Base-by-base conservation (phyloP, 1,140 invertebrate species). In the Myzus persicae region DNA sequence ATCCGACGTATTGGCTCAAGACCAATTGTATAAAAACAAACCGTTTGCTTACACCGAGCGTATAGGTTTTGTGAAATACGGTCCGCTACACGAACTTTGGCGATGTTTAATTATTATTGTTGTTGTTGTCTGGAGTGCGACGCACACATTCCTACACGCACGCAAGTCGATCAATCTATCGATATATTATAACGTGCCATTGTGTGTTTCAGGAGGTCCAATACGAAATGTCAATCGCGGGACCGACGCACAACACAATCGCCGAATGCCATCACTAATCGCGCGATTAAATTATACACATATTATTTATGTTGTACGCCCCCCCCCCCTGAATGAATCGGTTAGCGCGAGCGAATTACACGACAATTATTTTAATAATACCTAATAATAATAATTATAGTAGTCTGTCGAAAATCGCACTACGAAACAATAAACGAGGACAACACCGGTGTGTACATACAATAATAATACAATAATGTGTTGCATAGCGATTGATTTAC, bases 401-500 rank as follows among this genome's bases (percentile, higher is more conserved):
- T 38, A 84, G 24, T 84, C 38, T 24, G 82, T 31, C 40, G 38
- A 84, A 76, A 76, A 76, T 76, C 59, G 59, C 59, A n/a, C 31
- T n/a, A 76, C 59, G 31, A 20, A n/a, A 84, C 82, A 84, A 26
- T 42, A 40, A 26, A 42, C 40, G 82, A 84, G 82, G 38, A 84
- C 14, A 2, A 76, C n/a, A 6, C 31, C 31, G 14, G 31, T 6
- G n/a, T n/a, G 31, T n/a, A n/a, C 7, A 24, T 7, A n/a, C 20
- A 36, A 51, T 51, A 51, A 42, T 26, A 26, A n/a, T n/a, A n/a
- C n/a, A n/a, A n/a, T n/a, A n/a, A n/a, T n/a, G n/a, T n/a, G n/a
- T n/a, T n/a, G n/a, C 24, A 87, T 26, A 44, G 4, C 85, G 24
- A 87, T 46, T 87, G 44, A 87, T 87, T 87, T 87, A 87, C 85